Percentiles rank a stretch among this genome's conserved stretches.
phyloP scores from a whole-genome alignment of 2,888 invertebrate species.

The Ctenicera cuprea region DNA sequence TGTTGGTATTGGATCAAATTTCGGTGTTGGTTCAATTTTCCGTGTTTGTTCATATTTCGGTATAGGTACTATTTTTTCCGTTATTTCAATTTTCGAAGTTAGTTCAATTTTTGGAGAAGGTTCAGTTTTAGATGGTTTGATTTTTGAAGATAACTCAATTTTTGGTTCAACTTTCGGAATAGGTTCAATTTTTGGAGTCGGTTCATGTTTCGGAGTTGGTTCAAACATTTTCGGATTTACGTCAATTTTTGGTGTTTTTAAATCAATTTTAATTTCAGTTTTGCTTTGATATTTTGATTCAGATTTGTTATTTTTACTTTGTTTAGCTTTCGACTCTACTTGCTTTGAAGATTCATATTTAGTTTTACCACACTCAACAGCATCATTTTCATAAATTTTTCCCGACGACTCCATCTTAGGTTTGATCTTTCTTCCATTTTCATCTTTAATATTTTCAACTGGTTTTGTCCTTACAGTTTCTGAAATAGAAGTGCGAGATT shows the following conservation, averaged over 20 bases:
- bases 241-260: background rate
- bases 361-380: constrained; percentile 8
- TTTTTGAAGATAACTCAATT: no score
- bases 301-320: constrained; percentile 1
- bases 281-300: constrained; percentile 16
- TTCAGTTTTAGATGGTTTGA: no score
- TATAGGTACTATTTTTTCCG: no score
- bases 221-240: background rate
- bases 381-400: constrained; percentile 3
- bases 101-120: no score
- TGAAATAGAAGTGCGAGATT: constrained; percentile 38
- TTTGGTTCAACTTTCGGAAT: background rate
- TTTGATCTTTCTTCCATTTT: constrained; percentile 7
- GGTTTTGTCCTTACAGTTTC: constrained; percentile 20
- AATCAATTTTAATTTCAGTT: constrained; percentile 12
- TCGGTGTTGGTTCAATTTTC: no score
- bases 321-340: background rate
- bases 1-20: no score
- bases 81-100: no score
- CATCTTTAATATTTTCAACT: constrained; percentile 33
- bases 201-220: background rate
- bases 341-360: background rate
- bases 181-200: background rate
- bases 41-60: no score
- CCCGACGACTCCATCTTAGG: background rate